Percentiles rank a stretch among this genome's conserved stretches.
Conservation (phyloP, 2,797 vertebrate genomes). For the Arremon brunneinucha region DNA sequence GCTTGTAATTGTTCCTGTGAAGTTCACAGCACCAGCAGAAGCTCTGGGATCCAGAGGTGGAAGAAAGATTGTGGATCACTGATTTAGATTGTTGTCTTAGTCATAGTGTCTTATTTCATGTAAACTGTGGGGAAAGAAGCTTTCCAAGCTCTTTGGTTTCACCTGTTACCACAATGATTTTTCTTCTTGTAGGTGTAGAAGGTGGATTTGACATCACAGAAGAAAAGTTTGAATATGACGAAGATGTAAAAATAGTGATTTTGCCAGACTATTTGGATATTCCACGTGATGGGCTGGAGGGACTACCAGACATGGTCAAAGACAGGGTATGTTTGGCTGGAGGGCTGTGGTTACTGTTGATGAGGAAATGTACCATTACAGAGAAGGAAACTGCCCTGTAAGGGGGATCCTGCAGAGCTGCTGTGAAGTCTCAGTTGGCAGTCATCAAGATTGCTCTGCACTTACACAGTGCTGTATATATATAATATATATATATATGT, state of each 20-base stretch:
- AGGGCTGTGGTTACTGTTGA: neutral
- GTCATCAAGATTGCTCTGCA: neutral
- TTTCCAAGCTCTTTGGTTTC: neutral
- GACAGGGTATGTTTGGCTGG: constrained; percentile 84
- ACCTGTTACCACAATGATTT: neutral
- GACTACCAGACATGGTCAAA: constrained; percentile 90
- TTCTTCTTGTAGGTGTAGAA: constrained; percentile 82
- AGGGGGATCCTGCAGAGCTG: neutral
- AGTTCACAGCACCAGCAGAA: neutral
- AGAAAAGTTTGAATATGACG: constrained; percentile 92
- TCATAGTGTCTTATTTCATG: neutral
- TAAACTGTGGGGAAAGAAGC: neutral
- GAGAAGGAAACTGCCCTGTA: neutral
- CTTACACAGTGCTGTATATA: neutral
- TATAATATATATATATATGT: neutral
- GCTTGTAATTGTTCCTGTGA: neutral
- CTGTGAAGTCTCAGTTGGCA: neutral
- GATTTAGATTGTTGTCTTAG: neutral
- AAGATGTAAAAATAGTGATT: constrained; percentile 93
- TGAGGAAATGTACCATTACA: neutral
- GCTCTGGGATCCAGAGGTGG: neutral
- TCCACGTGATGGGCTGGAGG: constrained; percentile 85
- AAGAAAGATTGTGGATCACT: neutral
- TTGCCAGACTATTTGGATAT: constrained; percentile 94
- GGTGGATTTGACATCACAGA: constrained; percentile 92